These are phyloP conservation scores for Diacarnus erythraeanus DNA, from an alignment of 37 sponge, comb jelly and placozoan genomes.

Conservation along the genomic window DNA sequence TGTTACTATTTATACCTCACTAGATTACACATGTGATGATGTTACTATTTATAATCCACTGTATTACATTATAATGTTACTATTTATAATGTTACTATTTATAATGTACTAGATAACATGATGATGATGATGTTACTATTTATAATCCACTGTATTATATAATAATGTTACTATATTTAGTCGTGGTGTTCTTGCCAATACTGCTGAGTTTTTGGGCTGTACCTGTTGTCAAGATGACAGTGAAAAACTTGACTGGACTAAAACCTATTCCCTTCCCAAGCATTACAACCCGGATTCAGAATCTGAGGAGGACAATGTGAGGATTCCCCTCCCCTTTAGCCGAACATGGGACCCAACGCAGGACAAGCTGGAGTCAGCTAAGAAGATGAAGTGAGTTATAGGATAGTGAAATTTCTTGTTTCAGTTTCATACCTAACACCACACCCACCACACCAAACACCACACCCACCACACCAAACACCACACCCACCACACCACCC, in stretches of 20 bases:
- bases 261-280: constrained; percentile 59
- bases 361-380: background rate
- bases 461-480: no score
- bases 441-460: no score
- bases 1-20: no score
- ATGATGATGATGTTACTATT: no score
- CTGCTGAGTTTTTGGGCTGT: constrained; percentile 71
- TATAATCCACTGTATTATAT: background rate
- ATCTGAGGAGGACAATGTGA: background rate
- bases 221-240: constrained; percentile 44
- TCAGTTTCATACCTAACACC: background rate
- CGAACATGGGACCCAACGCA: constrained; percentile 43
- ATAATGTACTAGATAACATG: no score
- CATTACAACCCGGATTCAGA: background rate
- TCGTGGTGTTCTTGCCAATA: constrained; percentile 68
- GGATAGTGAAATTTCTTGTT: background rate
- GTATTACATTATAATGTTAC: no score
- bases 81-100: no score
- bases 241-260: constrained; percentile 66
- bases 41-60: no score
- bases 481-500: no score
- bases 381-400: background rate
- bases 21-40: no score
- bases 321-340: constrained; percentile 51
- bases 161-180: constrained; percentile 34